phyloP scores from a whole-genome alignment of 1,140 invertebrate species.

The Mamestra configurata region DNA sequence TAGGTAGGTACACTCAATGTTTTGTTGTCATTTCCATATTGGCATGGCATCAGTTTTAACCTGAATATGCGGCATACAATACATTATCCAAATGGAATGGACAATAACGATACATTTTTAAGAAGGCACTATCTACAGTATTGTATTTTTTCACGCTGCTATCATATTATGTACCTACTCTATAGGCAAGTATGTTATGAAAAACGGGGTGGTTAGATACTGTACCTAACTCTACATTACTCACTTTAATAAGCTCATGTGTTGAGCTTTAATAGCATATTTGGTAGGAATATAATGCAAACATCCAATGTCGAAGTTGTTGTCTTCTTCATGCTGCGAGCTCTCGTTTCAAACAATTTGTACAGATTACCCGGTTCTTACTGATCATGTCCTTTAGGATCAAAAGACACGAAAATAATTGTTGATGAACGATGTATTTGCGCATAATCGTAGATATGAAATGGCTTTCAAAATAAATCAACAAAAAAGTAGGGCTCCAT shows the following conservation, averaged over 20 bases:
- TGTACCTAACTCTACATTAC: no score
- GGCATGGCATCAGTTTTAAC: not conserved
- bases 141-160: not conserved
- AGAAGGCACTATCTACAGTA: not conserved
- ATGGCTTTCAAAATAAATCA: not conserved
- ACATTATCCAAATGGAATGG: slow-evolving; percentile 29
- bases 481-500: slow-evolving; percentile 14
- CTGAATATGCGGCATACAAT: not conserved
- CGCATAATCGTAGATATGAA: not conserved
- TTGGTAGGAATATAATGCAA: no score
- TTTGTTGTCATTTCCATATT: slow-evolving; percentile 9
- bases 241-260: no score
- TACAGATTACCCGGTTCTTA: no score
- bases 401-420: no score
- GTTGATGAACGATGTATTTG: not conserved
- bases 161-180: not conserved
- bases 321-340: no score
- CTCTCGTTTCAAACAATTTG: no score
- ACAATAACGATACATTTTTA: slow-evolving; percentile 34
- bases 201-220: no score
- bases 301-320: no score
- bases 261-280: no score
- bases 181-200: no score
- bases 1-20: not conserved
- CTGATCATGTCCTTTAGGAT: no score